Percentiles rank a stretch among this genome's conserved stretches.
phyloP scores from a whole-genome alignment of 35 echinoderm and acorn worm genomes.

The Amphiura filiformis region DNA sequence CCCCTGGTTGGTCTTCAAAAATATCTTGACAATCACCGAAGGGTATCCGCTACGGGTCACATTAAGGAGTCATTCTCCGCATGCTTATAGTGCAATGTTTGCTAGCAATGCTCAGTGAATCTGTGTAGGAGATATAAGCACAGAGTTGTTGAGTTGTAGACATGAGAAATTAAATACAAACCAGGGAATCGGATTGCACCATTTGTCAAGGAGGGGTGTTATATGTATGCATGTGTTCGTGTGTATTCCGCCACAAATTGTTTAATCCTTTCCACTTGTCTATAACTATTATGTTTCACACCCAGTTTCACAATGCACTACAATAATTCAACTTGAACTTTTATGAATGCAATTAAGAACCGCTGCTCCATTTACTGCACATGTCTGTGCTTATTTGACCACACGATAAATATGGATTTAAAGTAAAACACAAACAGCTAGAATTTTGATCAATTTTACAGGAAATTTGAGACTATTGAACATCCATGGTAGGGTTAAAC shows the following conservation, averaged over 20 bases:
- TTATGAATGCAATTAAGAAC: too few species aligned
- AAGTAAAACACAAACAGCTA: too few species aligned
- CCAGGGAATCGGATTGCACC: conserved; percentile 1
- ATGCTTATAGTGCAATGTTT: not conserved
- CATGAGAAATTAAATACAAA: conserved; percentile 15
- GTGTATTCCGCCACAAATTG: not conserved
- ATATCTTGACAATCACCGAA: not conserved
- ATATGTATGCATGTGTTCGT: too few species aligned
- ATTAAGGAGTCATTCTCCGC: not conserved
- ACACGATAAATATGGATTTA: too few species aligned
- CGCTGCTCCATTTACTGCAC: too few species aligned
- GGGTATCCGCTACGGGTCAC: not conserved
- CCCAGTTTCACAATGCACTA: too few species aligned
- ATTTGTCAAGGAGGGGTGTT: conserved; percentile 3
- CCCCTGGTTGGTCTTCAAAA: not conserved
- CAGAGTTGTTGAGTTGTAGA: not conserved
- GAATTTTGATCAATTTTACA: too few species aligned
- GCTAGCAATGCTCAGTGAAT: not conserved
- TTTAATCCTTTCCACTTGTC: too few species aligned
- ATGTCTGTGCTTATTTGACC: too few species aligned
- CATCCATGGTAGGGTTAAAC: not conserved
- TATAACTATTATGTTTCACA: too few species aligned
- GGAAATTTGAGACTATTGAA: too few species aligned
- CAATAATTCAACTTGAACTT: too few species aligned
- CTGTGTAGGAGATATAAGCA: conserved; percentile 11